These are phyloP conservation scores for Arnoldichthys spilopterus DNA, from an alignment of 2,797 vertebrate species.

Conservation along the genomic window DNA sequence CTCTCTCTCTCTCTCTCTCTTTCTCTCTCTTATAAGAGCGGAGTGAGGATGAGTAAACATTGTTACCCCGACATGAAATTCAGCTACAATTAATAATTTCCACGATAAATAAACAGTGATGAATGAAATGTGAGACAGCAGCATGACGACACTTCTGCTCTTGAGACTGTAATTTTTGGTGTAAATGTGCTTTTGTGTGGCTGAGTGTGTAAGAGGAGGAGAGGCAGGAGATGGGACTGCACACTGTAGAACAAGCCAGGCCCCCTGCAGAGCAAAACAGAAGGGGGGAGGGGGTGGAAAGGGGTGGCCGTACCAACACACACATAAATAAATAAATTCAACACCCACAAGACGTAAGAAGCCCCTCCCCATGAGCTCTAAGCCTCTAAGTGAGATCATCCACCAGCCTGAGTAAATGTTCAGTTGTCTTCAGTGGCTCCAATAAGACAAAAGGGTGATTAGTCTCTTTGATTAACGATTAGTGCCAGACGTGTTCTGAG, in stretches of 20 bases:
- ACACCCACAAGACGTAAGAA: slow-evolving; percentile 14
- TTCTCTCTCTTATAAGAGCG: too few relatives aligned
- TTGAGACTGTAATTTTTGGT: too few relatives aligned
- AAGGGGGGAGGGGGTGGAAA: not conserved
- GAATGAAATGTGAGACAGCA: too few relatives aligned
- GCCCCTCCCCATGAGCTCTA: slow-evolving; percentile 19
- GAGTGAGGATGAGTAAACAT: too few relatives aligned
- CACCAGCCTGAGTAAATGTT: slow-evolving; percentile 12
- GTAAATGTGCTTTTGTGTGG: too few relatives aligned
- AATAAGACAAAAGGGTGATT: slow-evolving; percentile 11
- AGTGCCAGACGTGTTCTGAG: slow-evolving; percentile 5
- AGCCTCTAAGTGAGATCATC: slow-evolving; percentile 20
- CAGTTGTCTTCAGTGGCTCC: not conserved
- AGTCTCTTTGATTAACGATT: slow-evolving; percentile 27
- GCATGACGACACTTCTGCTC: too few relatives aligned
- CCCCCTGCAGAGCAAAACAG: slow-evolving; percentile 8
- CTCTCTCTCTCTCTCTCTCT: too few relatives aligned
- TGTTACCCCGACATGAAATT: too few relatives aligned
- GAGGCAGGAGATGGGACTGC: not conserved
- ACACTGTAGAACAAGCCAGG: slow-evolving; percentile 1
- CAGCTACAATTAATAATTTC: too few relatives aligned
- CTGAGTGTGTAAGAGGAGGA: too few relatives aligned
- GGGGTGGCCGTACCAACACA: not conserved
- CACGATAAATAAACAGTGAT: too few relatives aligned
- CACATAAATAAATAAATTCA: not conserved